phyloP scores from a whole-genome alignment of 2,113 vertebrate genomes.

The Strix uralensis region DNA sequence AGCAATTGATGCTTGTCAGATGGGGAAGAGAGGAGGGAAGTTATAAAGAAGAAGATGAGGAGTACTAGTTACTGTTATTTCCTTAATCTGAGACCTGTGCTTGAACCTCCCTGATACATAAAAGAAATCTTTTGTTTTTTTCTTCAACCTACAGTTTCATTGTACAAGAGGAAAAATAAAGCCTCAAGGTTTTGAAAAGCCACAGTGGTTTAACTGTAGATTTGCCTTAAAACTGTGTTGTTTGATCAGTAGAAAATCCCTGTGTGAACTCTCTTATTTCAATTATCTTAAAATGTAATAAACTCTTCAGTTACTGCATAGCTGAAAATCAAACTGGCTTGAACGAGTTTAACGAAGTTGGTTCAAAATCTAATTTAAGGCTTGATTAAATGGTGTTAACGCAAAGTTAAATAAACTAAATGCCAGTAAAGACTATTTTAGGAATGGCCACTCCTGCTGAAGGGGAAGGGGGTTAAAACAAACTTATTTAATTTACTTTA shows the following conservation, averaged over 20 bases:
- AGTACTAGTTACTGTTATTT: neutral
- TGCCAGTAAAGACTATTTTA: conserved; percentile 30
- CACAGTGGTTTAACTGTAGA: neutral
- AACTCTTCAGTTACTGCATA: neutral
- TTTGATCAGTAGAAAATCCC: neutral
- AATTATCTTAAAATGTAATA: neutral
- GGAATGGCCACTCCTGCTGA: neutral
- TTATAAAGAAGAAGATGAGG: neutral
- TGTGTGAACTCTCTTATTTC: neutral
- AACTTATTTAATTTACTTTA: conserved; percentile 40
- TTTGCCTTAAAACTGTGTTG: neutral
- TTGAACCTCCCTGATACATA: neutral
- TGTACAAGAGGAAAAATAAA: neutral
- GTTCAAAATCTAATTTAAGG: conserved; percentile 39
- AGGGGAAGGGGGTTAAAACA: conserved; percentile 2
- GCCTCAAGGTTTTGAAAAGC: neutral
- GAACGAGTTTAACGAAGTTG: neutral
- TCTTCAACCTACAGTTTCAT: neutral
- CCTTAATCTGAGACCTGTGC: neutral
- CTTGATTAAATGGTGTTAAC: conserved; percentile 42
- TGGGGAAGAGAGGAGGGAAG: neutral
- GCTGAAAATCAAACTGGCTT: neutral
- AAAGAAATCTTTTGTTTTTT: neutral
- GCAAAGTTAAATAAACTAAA: conserved; percentile 25
- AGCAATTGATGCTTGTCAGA: neutral